phyloP scores from a whole-genome alignment of 2,888 invertebrate genomes.

The Melieria omissa region DNA sequence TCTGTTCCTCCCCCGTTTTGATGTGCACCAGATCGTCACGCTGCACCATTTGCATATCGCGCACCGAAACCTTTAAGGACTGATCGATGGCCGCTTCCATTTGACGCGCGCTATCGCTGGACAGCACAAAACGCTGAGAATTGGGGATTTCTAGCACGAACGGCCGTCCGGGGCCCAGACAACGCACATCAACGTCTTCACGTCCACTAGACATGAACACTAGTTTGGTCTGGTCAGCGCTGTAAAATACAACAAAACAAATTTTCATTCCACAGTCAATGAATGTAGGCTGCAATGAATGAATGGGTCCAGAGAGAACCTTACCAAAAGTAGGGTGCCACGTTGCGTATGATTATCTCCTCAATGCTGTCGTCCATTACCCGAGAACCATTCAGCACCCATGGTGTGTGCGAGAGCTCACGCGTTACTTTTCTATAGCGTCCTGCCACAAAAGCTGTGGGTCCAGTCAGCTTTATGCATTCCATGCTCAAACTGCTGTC shows the following conservation, averaged over 20 bases:
- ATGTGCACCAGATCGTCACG: constrained; percentile 77
- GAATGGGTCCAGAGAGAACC: constrained; percentile 52
- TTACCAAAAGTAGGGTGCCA: constrained; percentile 73
- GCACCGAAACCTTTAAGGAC: constrained; percentile 70
- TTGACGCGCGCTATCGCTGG: constrained; percentile 67
- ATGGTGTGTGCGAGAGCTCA: constrained; percentile 91
- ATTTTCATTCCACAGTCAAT: constrained; percentile 29
- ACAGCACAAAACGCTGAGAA: constrained; percentile 71
- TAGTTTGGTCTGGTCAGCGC: constrained; percentile 61
- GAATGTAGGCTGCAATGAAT: not conserved
- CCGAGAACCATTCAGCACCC: constrained; percentile 84
- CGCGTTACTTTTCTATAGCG: constrained; percentile 88
- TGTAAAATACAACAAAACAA: constrained; percentile 34
- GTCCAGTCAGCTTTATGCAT: constrained; percentile 58
- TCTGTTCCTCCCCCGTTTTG: constrained; percentile 88
- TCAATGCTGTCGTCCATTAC: constrained; percentile 90
- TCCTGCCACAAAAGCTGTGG: constrained; percentile 64
- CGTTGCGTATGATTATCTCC: constrained; percentile 81
- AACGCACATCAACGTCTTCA: constrained; percentile 97
- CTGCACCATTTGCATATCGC: constrained; percentile 74
- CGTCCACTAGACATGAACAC: constrained; percentile 92
- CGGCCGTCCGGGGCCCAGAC: constrained; percentile 90
- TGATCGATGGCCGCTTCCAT: constrained; percentile 71
- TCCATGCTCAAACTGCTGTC: constrained; percentile 49
- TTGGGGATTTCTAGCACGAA: constrained; percentile 89